Base-by-base conservation (phyloP, 2,797 vertebrate species). In the Pyrrhura leucotis region DNA sequence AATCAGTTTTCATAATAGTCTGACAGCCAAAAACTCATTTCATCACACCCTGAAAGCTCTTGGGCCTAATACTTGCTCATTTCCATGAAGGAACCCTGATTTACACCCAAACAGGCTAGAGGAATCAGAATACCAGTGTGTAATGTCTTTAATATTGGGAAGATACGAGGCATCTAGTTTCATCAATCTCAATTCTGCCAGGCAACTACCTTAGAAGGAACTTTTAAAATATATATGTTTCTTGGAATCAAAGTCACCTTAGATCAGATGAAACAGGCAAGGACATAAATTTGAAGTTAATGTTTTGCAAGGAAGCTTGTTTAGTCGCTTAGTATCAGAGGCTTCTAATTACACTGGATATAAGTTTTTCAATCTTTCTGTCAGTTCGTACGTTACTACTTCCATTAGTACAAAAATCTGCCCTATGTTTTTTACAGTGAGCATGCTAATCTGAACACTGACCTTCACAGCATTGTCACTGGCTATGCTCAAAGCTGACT, bases 391-490 rank as follows among this genome's bases (percentile, higher is more conserved):
- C 18, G 0, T 73, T 90, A 53, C 12, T 76, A 50, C 86, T 82
- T 93, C 33, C 6, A 77, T 63, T 75, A 81, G 45, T 62, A 47
- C 56, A 67, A 69, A 87, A 77, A 65, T 81, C 66, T 91, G 84
- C 74, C 48, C 10, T 37, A 45, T 66, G 62, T 88, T 94, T 93
- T 93, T 95, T 89, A 85, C 42, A 44, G 53, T 31, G 72, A 95
- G 89, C 75, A 81, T 78, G 74, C 88, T 93, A 94, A 95, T 96
- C 95, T 89, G 92, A 96, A 90, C 92, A 58, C 85, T 93, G 91
- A 93, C 88, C 96, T 97, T 97, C 95, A 96, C 90, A 71, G 88
- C 40, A 9, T 66, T 90, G 84, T 94, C 82, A 82, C 69, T 95
- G 93, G 78, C 77, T 96, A 19, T 25, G 80, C 89, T 91, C 91